A percentile compares a stretch with the other conserved stretches of the same genome.
Conservation (phyloP, 2,113 vertebrate species). For the Mobula hypostoma region DNA sequence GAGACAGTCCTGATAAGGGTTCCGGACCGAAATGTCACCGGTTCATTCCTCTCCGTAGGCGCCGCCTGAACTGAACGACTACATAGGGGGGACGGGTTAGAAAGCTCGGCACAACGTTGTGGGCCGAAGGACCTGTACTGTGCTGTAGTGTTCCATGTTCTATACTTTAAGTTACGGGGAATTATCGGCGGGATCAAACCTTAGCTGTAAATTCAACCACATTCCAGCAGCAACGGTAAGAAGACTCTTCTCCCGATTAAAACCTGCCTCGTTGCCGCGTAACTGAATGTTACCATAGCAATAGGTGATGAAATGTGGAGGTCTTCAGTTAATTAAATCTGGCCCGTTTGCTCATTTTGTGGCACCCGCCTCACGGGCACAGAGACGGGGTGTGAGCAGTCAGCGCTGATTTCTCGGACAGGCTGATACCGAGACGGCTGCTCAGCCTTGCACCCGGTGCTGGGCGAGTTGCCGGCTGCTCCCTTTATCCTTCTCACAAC, state of each 20-base stretch:
- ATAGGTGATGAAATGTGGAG: constrained; percentile 78
- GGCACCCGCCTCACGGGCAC: constrained; percentile 60
- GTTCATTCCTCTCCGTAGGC: no score
- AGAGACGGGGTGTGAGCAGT: constrained; percentile 55
- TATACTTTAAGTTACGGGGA: constrained; percentile 45
- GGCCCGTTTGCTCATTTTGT: constrained; percentile 72
- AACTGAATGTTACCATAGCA: constrained; percentile 83
- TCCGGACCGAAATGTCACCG: no score
- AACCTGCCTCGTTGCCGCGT: constrained; percentile 65
- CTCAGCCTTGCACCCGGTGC: not conserved
- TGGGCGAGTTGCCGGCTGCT: constrained; percentile 49
- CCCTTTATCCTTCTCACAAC: constrained; percentile 58
- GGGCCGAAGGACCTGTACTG: no score
- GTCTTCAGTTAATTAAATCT: constrained; percentile 84
- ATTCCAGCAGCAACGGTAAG: constrained; percentile 53
- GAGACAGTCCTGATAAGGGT: no score
- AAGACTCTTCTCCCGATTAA: constrained; percentile 67
- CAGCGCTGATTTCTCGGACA: constrained; percentile 67
- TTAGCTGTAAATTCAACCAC: constrained; percentile 61
- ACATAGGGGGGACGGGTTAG: no score
- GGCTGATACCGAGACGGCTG: constrained; percentile 39
- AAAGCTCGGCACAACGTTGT: no score
- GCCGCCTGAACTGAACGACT: no score
- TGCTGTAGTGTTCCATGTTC: no score
- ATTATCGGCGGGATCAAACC: constrained; percentile 54